Base-by-base conservation (phyloP, 2,113 vertebrate genomes). In the Syngnathus scovelli region DNA sequence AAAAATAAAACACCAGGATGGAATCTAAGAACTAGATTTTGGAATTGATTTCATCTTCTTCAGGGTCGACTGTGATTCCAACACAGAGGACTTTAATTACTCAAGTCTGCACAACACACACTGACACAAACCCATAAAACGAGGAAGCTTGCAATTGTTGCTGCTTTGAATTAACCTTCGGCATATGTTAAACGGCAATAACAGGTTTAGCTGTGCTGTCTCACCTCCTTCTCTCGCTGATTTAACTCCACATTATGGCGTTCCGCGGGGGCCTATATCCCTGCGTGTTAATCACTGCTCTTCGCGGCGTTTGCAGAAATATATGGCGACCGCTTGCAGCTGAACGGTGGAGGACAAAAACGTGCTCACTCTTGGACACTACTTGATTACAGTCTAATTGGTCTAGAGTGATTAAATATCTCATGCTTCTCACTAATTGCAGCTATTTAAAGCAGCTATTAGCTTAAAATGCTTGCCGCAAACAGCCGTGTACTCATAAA, bases 341-440 rank as follows among this genome's bases (percentile, higher is more conserved):
- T 92, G 92, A 92, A 93, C 92, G 91, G 87, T 78, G 86, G 93
- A 93, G 92, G 92, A 89, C 80, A 90, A 93, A 93, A 96, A 94
- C 93, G 92, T 79, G 86, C 93, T 86, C 92, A 93, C 93, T 93
- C 94, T 88, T 91, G 90, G 89, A 91, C 94, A 95, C 93, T 94
- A 94, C 94, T 94, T 98, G 95, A 98, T 97, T 97, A 95, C 94
- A 90, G 92, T 92, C 95, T 97, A 98, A 98, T 98, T 97, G 96
- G 94, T 95, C 93, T 95, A 92, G 94, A 95, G 94, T 98, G 95
- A 98, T 98, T 98, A 96, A 98, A 97, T 95, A 97, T 95, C 94
- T 96, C 93, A 92, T 95, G 93, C 94, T 95, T 93, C 94, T 92
- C 93, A 90, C 93, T 98, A 98, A 98, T 97, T 97, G 94, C 94